Evolutionary conservation across 2,113 vertebrate genomes (phyloP), one percentile per base, ranked within the genome.

Genomic region (Hylia prasina): DNA sequence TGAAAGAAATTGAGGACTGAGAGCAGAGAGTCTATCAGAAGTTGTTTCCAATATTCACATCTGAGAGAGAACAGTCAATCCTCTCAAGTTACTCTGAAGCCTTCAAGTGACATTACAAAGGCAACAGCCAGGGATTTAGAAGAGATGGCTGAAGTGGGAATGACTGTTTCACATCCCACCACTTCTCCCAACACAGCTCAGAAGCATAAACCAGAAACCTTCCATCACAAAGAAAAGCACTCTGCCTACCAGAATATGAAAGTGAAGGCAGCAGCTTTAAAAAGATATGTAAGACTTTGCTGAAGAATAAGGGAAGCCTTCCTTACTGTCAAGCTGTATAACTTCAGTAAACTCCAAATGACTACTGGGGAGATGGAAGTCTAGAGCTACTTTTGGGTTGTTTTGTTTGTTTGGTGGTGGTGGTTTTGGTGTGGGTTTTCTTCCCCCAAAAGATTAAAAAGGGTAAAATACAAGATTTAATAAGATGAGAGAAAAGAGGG

Each of bases 11-110:
- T 42, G 24, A 73, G 50, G 45, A 92, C 33, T 60, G 70, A 88
- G 28, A 93, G 50, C n/a, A 85, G 50, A 71, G 15, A 69, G 15
- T 31, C 44, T 6, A 87, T 27, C 39, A 54, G 42, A 0, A 86
- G 16, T 66, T 71, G 35, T 88, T 82, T 82, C 64, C 84, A 85
- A 61, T 19, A 82, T 64, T 85, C 70, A 39, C 60, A 85, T 64
- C 37, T 50, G 28, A 90, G 42, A 77, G 25, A 82, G 85, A 90
- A 85, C 37, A 88, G 31, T 30, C 88, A 88, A 82, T 35, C 45
- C 63, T 94, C 79, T 93, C 75, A 69, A 69, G 68, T 90, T 86
- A 73, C 44, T 92, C 40, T 77, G 90, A 90, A 91, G 54, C 51
- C 69, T 95, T 95, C 66, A 82, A 76, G 66, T 65, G 68, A 77